Base-by-base conservation (phyloP, 2,113 vertebrate genomes). In the Aphelocoma coerulescens region DNA sequence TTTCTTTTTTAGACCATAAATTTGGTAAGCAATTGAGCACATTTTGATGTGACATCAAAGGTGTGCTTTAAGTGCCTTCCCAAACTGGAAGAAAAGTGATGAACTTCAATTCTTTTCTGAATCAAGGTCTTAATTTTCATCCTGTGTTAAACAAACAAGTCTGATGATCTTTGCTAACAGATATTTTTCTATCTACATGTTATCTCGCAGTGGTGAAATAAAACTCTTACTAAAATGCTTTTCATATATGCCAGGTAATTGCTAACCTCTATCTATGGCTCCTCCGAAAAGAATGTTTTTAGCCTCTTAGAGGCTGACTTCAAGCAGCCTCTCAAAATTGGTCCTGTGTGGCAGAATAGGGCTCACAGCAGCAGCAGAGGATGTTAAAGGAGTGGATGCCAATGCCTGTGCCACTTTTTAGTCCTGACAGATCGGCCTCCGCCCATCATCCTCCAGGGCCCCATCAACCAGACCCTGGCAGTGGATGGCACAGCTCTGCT, bases 361-460 rank as follows among this genome's bases (percentile, higher is more conserved):
- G 17, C 58, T 92, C 39, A 33, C 26, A 57, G 39, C 49, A 91
- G 37, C 57, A 88, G 95, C 92, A 95, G 84, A 73, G 86, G 84
- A 41, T 26, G 1, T 74, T 73, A 67, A 89, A 92, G 54, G 58
- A 84, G 93, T 85, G 94, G 43, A 39, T 95, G 63, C 71, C 85
- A 48, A 93, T 11, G 13, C 52, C 11, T 93, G 41, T 96, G 62
- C 94, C 88, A 10, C 91, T 93, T 63, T 81, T 97, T 35, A 99
- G 99, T 99, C 93, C 97, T 99, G 95, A 99, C 99, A 96, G 99
- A 99, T 95, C 98, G 99, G 94, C 99, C 99, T 44, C 99, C 99
- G 11, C 99, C 99, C 91, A 99, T 99, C 96, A 99, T 99, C 93
- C 98, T 99, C 8, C 99, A 99, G 97, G 99, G 99, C 16, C 99